Conservation (phyloP, 35 echinoderm and acorn worm species). For the Amphiura filiformis region DNA sequence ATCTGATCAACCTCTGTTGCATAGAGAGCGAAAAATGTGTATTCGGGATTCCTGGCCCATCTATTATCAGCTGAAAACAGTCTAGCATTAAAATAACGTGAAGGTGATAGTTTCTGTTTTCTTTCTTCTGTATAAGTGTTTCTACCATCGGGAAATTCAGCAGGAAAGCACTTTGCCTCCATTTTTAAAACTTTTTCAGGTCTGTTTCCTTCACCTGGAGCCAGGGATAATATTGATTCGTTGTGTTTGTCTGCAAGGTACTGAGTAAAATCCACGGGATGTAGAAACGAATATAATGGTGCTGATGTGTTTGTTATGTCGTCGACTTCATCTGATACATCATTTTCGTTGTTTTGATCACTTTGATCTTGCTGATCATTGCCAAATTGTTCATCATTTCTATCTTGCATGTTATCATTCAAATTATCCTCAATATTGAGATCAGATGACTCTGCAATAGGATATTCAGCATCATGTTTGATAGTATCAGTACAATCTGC, state of each 20-base stretch:
- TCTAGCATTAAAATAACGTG: slow-evolving; percentile 29
- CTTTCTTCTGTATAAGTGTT: slow-evolving; percentile 12
- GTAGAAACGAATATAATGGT: not conserved
- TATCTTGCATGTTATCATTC: too few relatives aligned
- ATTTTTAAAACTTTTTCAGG: not conserved
- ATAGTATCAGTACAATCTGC: too few relatives aligned
- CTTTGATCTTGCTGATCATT: too few relatives aligned
- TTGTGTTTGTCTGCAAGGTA: not conserved
- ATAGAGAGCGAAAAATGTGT: slow-evolving; percentile 57
- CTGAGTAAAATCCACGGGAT: not conserved
- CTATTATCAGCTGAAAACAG: slow-evolving; percentile 28
- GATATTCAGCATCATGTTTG: too few relatives aligned
- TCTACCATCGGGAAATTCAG: not conserved
- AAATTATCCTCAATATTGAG: too few relatives aligned
- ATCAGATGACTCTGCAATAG: too few relatives aligned
- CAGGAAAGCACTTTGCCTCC: not conserved
- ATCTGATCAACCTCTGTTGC: slow-evolving; percentile 29
- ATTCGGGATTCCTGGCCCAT: slow-evolving; percentile 28
- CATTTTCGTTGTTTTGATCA: too few relatives aligned
- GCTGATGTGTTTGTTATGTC: not conserved
- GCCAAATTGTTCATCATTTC: too few relatives aligned
- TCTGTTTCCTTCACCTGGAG: not conserved
- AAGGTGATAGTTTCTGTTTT: slow-evolving; percentile 4
- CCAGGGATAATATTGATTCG: not conserved
- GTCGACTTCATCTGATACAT: not conserved